Percentiles rank a stretch among this genome's conserved stretches.
Evolutionary conservation across 2,888 invertebrate species (phyloP).

Genomic region (Polia nebulosa): DNA sequence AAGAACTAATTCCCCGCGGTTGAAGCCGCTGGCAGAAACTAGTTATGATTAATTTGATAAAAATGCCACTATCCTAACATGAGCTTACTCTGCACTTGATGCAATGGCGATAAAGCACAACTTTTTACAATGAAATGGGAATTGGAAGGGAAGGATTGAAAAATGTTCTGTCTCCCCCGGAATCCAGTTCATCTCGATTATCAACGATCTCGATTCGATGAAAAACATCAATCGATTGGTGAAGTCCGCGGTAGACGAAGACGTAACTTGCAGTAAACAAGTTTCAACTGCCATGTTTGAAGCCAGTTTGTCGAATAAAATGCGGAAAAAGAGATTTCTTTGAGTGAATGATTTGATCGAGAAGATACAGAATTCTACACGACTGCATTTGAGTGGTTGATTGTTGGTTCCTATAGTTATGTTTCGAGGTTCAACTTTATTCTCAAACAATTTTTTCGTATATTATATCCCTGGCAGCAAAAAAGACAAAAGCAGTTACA

Average conservation of each 20-base stretch:
- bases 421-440: neutral
- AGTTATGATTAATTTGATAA: too few species aligned
- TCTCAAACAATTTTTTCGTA: too few species aligned
- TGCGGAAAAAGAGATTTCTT: slow-evolving; percentile 63
- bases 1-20: too few species aligned
- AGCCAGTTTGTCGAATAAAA: slow-evolving; percentile 68
- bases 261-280: slow-evolving; percentile 70
- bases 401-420: slow-evolving; percentile 29
- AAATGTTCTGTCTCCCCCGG: neutral
- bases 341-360: slow-evolving; percentile 68
- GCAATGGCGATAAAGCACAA: neutral
- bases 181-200: slow-evolving; percentile 31
- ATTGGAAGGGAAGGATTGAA: neutral
- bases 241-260: slow-evolving; percentile 39
- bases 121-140: neutral
- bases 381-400: slow-evolving; percentile 38
- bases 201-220: slow-evolving; percentile 55
- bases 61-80: too few species aligned
- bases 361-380: slow-evolving; percentile 54
- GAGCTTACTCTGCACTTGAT: too few species aligned
- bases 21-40: too few species aligned
- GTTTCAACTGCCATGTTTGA: slow-evolving; percentile 71
- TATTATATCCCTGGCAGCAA: too few species aligned
- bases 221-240: slow-evolving; percentile 59
- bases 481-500: neutral